Evolutionary conservation across 2,888 invertebrate species (phyloP), one percentile per base, ranked within the genome.

Genomic region (Oasisia sp.): DNA sequence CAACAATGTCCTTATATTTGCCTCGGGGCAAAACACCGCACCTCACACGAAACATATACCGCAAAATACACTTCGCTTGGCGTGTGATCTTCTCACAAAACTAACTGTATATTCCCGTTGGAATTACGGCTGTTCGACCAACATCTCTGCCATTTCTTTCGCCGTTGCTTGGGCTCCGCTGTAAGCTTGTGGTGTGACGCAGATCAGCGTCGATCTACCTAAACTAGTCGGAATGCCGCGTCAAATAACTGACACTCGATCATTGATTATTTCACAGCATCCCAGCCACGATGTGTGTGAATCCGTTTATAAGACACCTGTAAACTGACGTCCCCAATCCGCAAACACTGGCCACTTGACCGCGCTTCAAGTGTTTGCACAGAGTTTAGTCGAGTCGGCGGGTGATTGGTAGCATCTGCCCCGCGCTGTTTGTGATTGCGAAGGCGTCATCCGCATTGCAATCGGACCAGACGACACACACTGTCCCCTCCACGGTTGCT

Each of bases 211-310:
- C 27, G 74, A 19, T 74, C n/a, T 27, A 74, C 74, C n/a, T 19
- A 74, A 74, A 27, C 74, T 74, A 74, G 74, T 74, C 27, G 74
- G n/a, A 27, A 74, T 74, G 74, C 74, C 27, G 74, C 74, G 74
- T 74, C 74, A 19, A 27, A 74, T 74, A 74, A 74, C 19, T 7
- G 74, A 27, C 74, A 27, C 74, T 74, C 14, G 27, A 74, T 7
- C 74, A 74, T 74, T 74, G 74, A 74, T 74, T 74, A 74, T 74
- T 74, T 74, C 74, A 74, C n/a, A 74, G 74, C 74, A 74, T 74
- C 74, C 74, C 19, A 74, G 74, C 74, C 74, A 74, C 74, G 74
- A 27, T n/a, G 74, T 74, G 27, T 74, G 27, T 7, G 74, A 5
- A 27, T 74, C 74, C 74, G 74, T 74, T 74, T 74, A 74, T 74